Percentiles rank a stretch among this genome's conserved stretches.
Evolutionary conservation across 2,113 vertebrate genomes (phyloP).

Genomic region (Vicugna pacos): DNA sequence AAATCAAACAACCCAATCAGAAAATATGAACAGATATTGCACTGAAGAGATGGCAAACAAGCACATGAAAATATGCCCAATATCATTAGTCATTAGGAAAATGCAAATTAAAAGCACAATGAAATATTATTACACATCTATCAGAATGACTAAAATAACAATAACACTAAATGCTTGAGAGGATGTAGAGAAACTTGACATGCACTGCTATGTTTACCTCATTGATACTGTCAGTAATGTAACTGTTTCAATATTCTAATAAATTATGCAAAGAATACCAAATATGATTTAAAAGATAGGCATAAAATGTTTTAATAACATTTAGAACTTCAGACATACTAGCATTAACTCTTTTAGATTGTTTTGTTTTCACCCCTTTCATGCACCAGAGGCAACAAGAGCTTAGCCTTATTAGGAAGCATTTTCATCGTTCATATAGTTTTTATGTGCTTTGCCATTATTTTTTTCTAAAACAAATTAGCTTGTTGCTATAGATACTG

Average conservation of each 20-base stretch:
- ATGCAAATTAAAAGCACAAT: too few relatives aligned
- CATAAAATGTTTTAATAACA: background rate
- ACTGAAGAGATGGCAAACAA: background rate
- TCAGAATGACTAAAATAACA: too few relatives aligned
- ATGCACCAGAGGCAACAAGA: background rate
- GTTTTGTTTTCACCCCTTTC: background rate
- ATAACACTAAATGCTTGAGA: too few relatives aligned
- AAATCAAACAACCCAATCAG: background rate
- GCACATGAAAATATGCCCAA: background rate
- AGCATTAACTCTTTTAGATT: background rate
- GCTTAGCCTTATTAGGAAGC: background rate
- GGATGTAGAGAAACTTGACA: background rate
- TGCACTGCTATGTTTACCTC: background rate
- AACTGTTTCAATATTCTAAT: background rate
- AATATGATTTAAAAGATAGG: background rate
- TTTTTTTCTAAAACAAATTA: conserved; percentile 45
- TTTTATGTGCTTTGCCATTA: conserved; percentile 10
- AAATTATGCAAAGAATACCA: background rate
- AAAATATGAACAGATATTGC: background rate
- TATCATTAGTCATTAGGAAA: too few relatives aligned
- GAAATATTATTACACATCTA: too few relatives aligned
- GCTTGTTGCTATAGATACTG: conserved; percentile 11
- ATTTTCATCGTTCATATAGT: conserved; percentile 6
- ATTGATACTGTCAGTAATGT: background rate
- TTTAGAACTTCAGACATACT: background rate